Evolutionary conservation across 2,888 invertebrate genomes (phyloP).

Genomic region (Germaria angustata): DNA sequence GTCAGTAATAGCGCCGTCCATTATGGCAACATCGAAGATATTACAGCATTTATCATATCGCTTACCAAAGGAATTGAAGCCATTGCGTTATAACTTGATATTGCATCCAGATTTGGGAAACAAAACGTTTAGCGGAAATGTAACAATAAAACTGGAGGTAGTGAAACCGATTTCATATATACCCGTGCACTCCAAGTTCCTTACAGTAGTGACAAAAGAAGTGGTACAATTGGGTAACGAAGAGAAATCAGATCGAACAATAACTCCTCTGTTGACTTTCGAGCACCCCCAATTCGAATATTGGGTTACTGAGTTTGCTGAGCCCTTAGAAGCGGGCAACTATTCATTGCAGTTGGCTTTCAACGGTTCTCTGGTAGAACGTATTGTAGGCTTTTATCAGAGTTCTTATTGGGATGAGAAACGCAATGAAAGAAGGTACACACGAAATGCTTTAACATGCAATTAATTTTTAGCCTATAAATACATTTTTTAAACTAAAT

Average conservation of each 20-base stretch:
- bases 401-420: conserved; percentile 82
- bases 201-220: conserved; percentile 81
- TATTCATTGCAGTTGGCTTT: conserved; percentile 84
- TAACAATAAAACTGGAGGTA: conserved; percentile 81
- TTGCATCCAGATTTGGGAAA: conserved; percentile 83
- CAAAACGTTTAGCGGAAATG: conserved; percentile 83
- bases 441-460: conserved; percentile 35
- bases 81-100: conserved; percentile 84
- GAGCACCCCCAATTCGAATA: conserved; percentile 76
- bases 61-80: conserved; percentile 83
- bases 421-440: conserved; percentile 76
- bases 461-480: neutral
- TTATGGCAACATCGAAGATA: conserved; percentile 75
- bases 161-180: conserved; percentile 79
- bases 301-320: conserved; percentile 78
- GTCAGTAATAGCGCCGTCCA: conserved; percentile 68
- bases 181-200: conserved; percentile 81
- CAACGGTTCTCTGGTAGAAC: conserved; percentile 84
- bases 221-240: conserved; percentile 74
- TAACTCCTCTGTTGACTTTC: conserved; percentile 74
- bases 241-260: conserved; percentile 68
- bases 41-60: conserved; percentile 80
- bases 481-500: neutral
- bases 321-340: conserved; percentile 76
- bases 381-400: conserved; percentile 88